Evolutionary conservation across 2,113 vertebrate genomes (phyloP), one percentile per base, ranked within the genome.

Genomic region (Megaptera novaeangliae): DNA sequence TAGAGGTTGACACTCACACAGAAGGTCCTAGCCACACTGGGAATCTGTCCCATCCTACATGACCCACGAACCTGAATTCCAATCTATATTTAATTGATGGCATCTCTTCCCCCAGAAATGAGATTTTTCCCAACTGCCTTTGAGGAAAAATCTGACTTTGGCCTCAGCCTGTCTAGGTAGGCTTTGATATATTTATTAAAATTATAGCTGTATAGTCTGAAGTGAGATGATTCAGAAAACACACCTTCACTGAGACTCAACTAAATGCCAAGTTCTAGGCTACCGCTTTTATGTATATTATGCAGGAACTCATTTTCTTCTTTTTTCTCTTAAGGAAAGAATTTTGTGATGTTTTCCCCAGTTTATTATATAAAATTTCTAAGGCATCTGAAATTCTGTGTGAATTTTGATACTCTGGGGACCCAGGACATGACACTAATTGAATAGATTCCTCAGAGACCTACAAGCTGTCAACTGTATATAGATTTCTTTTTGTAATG

Each of bases 401-500:
- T 92, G 80, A 74, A 69, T 95, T 93, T 69, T 59, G 17, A 92
- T 75, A 64, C 39, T 72, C 20, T 68, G n/a, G 27, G 17, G 31
- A 96, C 34, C 52, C 55, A 95, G 78, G 44, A 83, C 25, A 88
- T 14, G 18, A 69, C 59, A 80, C 18, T 94, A 95, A 96, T 84
- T 96, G 49, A 94, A 90, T 44, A 96, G 44, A 87, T 92, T 95
- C 94, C 90, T 96, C 31, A 55, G 95, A 97, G 95, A 96, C 72
- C 52, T 83, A 61, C 41, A 96, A 78, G 46, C 87, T 96, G 94
- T 95, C 94, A 96, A 94, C 39, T 84, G 21, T 80, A 64, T 87
- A 92, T 96, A 96, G 74, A 96, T 96, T 94, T 96, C 17, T 68
- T 97, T 97, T 96, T 96, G 36, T 96, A 96, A 80, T 88, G 89